These are phyloP conservation scores for Eubucco bourcierii DNA, from an alignment of 2,113 vertebrate genomes.

Conservation along the genomic window DNA sequence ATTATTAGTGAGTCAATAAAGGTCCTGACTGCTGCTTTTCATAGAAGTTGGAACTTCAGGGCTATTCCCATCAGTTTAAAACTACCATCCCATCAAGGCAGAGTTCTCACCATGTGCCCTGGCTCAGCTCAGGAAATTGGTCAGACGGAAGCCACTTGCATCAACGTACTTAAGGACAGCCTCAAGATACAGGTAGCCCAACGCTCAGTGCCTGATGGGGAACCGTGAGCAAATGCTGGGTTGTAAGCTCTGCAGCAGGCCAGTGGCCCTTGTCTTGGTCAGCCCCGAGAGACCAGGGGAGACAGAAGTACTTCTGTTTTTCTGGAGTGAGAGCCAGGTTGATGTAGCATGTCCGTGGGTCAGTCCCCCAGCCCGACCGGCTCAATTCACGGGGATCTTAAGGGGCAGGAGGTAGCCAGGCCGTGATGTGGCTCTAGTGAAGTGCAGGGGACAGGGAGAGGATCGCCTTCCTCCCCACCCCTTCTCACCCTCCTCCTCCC, in stretches of 20 bases:
- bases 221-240: rapidly evolving
- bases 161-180: neutral
- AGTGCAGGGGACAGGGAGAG: neutral
- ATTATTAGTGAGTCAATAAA: rapidly evolving
- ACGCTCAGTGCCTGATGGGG: neutral
- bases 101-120: neutral
- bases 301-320: rapidly evolving
- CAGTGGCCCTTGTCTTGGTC: neutral
- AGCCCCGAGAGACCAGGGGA: rapidly evolving
- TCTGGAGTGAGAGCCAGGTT: rapidly evolving
- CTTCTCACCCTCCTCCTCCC: neutral
- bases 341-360: rapidly evolving
- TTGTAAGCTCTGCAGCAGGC: neutral
- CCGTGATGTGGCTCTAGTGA: rapidly evolving
- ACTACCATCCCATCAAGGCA: neutral
- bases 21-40: rapidly evolving
- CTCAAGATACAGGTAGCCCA: rapidly evolving
- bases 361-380: no score
- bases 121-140: rapidly evolving
- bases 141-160: neutral
- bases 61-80: neutral
- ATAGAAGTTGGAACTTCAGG: neutral
- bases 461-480: neutral
- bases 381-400: neutral
- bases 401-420: neutral